Evolutionary conservation across 2,797 vertebrate species (phyloP).

Genomic region (Helarctos malayanus): DNA sequence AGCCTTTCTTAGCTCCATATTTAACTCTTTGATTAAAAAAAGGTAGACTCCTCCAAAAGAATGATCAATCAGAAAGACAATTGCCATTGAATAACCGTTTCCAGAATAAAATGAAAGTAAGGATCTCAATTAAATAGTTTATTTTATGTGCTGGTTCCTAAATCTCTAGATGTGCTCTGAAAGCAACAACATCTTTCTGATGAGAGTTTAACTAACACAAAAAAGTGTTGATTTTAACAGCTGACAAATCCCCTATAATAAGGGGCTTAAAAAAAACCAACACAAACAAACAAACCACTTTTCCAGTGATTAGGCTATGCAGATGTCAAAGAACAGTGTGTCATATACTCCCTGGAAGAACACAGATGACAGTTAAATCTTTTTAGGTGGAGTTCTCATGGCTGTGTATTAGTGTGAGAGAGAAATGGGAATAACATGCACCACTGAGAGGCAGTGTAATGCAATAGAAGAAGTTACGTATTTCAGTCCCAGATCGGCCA

Average conservation of each 20-base stretch:
- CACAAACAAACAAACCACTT: conserved; percentile 52
- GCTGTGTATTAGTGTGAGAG: neutral
- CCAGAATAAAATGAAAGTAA: conserved; percentile 42
- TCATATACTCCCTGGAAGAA: neutral
- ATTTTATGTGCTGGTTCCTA: conserved; percentile 6
- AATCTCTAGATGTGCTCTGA: conserved; percentile 11
- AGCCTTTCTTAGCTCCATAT: conserved; percentile 48
- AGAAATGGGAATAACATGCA: neutral
- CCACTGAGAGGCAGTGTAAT: conserved; percentile 85
- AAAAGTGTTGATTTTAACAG: conserved; percentile 75
- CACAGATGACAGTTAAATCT: neutral
- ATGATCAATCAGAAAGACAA: neutral
- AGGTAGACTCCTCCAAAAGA: neutral
- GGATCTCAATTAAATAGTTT: conserved; percentile 56
- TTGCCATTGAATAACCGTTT: neutral
- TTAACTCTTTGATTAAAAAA: conserved; percentile 71
- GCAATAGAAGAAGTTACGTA: conserved; percentile 64
- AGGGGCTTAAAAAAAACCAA: conserved; percentile 57
- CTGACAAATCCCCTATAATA: conserved; percentile 66
- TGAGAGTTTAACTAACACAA: conserved; percentile 68
- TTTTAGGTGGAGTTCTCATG: neutral
- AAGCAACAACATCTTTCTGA: conserved; percentile 61
- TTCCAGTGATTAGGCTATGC: conserved; percentile 52
- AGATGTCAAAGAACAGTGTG: conserved; percentile 48
- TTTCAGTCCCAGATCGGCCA: conserved; percentile 46